These are phyloP conservation scores for Karalla daura DNA, from an alignment of 2,797 vertebrate species.

Conservation along the genomic window DNA sequence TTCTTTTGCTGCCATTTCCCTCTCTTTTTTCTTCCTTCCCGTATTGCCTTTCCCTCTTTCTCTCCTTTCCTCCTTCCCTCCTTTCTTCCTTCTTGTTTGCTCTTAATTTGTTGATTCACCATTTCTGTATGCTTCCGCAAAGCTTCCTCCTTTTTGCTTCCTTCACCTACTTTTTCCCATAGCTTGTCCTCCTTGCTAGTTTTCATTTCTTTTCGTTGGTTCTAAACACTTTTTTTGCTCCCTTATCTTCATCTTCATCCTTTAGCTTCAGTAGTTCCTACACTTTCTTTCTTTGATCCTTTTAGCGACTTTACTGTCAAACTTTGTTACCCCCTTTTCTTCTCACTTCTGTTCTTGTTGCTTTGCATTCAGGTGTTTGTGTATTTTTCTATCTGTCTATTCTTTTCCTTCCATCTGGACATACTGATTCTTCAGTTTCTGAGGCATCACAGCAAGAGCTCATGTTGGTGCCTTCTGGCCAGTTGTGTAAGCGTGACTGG, in stretches of 20 bases:
- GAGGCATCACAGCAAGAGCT: not conserved
- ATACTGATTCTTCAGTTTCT: not conserved
- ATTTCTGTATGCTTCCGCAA: not conserved
- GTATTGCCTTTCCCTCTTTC: not conserved
- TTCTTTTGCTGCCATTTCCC: not conserved
- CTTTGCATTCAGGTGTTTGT: too few species aligned
- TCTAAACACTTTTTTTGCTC: not conserved
- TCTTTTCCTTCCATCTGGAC: not conserved
- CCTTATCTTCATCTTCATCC: not conserved
- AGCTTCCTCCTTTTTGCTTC: not conserved
- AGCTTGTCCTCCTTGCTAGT: not conserved
- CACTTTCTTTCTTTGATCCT: too few species aligned
- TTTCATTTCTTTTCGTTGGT: not conserved
- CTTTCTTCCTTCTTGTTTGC: too few species aligned
- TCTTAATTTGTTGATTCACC: not conserved
- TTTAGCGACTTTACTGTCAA: too few species aligned
- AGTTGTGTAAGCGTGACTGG: conserved; percentile 48
- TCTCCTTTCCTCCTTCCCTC: not conserved
- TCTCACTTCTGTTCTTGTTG: too few species aligned
- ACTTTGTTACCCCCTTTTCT: too few species aligned
- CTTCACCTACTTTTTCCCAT: not conserved
- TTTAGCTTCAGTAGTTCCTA: too few species aligned
- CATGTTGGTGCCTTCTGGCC: not conserved
- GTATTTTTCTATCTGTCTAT: too few species aligned
- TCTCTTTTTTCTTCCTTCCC: not conserved